Conservation (phyloP, 2,797 vertebrate species). For the Rhyacichthys aspro region DNA sequence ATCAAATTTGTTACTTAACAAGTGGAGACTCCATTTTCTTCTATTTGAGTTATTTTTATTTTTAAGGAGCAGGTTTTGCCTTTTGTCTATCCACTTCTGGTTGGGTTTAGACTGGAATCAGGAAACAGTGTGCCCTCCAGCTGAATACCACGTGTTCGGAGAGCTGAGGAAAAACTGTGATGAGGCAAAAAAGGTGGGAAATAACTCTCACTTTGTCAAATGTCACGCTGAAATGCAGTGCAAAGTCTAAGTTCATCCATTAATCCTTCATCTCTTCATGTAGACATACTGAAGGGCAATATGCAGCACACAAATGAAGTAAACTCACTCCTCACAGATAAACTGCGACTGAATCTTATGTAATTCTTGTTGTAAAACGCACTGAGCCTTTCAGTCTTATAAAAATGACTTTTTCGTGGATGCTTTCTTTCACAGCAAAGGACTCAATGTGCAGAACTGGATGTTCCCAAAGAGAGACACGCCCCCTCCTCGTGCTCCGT, state of each 20-base stretch:
- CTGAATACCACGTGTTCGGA: background rate
- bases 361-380: background rate
- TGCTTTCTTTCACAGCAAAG: constrained; percentile 20
- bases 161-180: background rate
- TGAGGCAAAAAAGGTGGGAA: background rate
- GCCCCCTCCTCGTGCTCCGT: constrained; percentile 37
- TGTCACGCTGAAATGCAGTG: background rate
- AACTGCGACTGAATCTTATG: too few relatives aligned
- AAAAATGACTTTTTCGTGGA: background rate
- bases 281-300: background rate
- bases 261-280: background rate
- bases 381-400: background rate
- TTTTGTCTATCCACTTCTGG: too few relatives aligned
- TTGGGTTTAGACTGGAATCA: background rate
- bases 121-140: background rate
- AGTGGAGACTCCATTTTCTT: too few relatives aligned
- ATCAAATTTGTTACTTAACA: too few relatives aligned
- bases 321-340: too few relatives aligned
- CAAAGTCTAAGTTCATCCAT: background rate
- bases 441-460: constrained; percentile 38
- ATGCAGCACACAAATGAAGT: too few relatives aligned
- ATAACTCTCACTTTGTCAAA: background rate
- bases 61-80: background rate
- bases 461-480: constrained; percentile 62
- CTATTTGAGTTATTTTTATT: background rate